A percentile compares a stretch with the other conserved stretches of the same genome.
phyloP scores from a whole-genome alignment of 2,113 vertebrate genomes.

The Suricata suricatta region DNA sequence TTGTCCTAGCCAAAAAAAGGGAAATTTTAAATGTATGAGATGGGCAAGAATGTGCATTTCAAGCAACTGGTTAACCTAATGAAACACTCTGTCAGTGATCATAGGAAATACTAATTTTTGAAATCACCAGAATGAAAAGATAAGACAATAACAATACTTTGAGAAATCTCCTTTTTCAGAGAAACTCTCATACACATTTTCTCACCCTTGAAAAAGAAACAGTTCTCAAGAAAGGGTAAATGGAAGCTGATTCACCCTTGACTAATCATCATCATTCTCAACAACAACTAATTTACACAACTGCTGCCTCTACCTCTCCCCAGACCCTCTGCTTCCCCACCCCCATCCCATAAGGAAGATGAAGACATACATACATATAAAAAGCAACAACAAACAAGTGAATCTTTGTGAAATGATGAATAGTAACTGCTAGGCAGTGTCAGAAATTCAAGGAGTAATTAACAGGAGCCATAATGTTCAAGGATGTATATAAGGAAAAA shows the following conservation, averaged over 20 bases:
- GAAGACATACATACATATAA: neutral
- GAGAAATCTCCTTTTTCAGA: constrained; percentile 8
- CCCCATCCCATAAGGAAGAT: neutral
- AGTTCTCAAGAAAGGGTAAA: neutral
- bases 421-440: neutral
- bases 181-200: neutral
- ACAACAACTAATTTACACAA: neutral
- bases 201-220: neutral
- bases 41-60: neutral
- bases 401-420: neutral
- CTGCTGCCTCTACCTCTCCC: neutral
- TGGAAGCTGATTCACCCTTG: neutral
- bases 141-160: neutral
- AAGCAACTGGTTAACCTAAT: constrained; percentile 17
- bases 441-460: neutral
- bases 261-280: neutral
- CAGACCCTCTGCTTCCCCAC: neutral
- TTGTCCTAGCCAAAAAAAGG: neutral
- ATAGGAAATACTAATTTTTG: constrained; percentile 12
- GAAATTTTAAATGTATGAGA: neutral
- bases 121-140: constrained; percentile 37
- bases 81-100: neutral
- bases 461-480: neutral
- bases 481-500: neutral
- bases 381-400: neutral